Percentiles rank a stretch among this genome's conserved stretches.
phyloP scores from a whole-genome alignment of 30 jellyfish, hydroid and myxozoan genomes.

The Hydractinia symbiolongicarpus region DNA sequence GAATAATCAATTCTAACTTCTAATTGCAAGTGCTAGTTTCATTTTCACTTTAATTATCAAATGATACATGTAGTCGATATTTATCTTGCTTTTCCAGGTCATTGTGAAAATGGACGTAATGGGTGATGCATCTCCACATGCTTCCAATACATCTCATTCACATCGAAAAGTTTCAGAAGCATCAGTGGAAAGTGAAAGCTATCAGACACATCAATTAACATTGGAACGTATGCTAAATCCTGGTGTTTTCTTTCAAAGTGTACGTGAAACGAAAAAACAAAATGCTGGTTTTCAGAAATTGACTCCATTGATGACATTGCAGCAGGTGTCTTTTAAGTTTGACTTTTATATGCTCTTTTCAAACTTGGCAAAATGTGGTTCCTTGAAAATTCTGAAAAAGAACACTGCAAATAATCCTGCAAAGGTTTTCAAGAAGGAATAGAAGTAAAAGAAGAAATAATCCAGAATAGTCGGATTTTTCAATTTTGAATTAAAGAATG shows the following conservation, averaged over 20 bases:
- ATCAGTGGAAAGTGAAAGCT: neutral
- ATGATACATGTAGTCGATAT: too few species aligned
- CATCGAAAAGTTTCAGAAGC: neutral
- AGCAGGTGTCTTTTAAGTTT: neutral
- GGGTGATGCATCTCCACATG: neutral
- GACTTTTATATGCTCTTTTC: too few species aligned
- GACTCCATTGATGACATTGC: constrained; percentile 13
- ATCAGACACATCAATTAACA: neutral
- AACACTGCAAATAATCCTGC: too few species aligned
- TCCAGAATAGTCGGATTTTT: too few species aligned
- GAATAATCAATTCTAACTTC: too few species aligned
- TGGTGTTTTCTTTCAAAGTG: constrained; percentile 9
- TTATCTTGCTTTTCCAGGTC: too few species aligned
- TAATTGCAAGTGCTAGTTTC: too few species aligned
- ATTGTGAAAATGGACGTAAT: neutral
- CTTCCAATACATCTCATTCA: neutral
- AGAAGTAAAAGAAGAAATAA: too few species aligned
- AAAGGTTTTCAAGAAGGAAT: too few species aligned
- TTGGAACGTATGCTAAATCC: constrained; percentile 7
- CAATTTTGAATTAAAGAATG: neutral
- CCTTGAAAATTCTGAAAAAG: too few species aligned
- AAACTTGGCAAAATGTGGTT: too few species aligned
- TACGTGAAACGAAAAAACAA: neutral
- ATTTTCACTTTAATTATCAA: too few species aligned
- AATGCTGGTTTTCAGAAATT: constrained; percentile 1